Evolutionary conservation across 2,888 invertebrate genomes (phyloP), one percentile per base, ranked within the genome.

Genomic region (Agrotis ipsilon): DNA sequence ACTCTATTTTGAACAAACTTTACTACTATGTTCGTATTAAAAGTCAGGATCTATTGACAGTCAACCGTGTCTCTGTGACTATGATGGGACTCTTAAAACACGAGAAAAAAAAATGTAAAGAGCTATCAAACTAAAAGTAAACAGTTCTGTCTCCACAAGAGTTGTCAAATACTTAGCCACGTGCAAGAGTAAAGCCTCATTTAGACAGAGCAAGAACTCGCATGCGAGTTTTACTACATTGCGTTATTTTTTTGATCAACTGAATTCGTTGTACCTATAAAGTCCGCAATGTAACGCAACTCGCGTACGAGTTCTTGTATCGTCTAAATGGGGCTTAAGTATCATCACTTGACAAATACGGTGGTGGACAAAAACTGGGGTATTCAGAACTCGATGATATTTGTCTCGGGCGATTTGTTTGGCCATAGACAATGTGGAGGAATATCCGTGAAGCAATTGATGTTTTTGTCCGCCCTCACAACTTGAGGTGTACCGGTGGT

Each of bases 391-490:
- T 78, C 39, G 43, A 73, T 52, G 55, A 55, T 71, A 63, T 69
- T 78, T 63, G 73, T 73, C 68, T 60, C 69, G 21, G 68, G n/a
- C 54, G 49, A 78, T 73, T 78, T 73, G 65, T 82, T 78, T 78
- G 60, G 66, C 52, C 58, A 59, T 32, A 57, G 52, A 69, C 82
- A 78, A 72, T 80, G 60, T 51, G 11, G 24, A 45, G 46, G 55
- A 46, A 71, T 51, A 77, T 78, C 81, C 71, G 71, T 21, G 54
- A 66, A 43, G 39, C 71, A 52, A 66, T 70, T 76, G 62, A 27
- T 46, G 71, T 77, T 78, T 78, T 81, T 78, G 48, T 77, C 59
- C 32, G 51, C 43, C 45, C 51, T n/a, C 78, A 65, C 59, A 81
- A 57, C 16, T 49, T 32, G 3, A 68, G 16, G 49, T 61, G 49